Percentiles rank a stretch among this genome's conserved stretches.
Evolutionary conservation across 2,113 vertebrate species (phyloP).

Genomic region (Notarius lentiginosus): DNA sequence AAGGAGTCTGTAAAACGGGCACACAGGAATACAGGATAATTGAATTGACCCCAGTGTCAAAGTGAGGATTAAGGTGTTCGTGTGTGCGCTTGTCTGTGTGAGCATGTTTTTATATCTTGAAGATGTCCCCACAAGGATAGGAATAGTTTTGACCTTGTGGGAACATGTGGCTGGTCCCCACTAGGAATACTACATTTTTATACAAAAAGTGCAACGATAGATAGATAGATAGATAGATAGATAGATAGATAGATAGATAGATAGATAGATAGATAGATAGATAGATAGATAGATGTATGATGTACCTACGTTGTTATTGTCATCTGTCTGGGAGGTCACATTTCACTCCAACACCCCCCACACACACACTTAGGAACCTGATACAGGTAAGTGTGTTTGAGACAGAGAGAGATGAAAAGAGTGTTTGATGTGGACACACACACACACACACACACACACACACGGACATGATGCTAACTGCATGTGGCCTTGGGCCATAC

Average conservation of each 20-base stretch:
- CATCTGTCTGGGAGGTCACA: too few species aligned
- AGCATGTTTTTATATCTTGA: conserved; percentile 4
- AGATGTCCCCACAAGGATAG: neutral
- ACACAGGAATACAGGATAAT: conserved; percentile 83
- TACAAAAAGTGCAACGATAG: neutral
- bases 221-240: neutral
- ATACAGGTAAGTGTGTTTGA: too few species aligned
- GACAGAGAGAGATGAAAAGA: neutral
- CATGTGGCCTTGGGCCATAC: conserved; percentile 23
- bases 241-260: neutral
- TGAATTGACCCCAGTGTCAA: conserved; percentile 79
- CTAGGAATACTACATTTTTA: neutral
- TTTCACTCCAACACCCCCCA: too few species aligned
- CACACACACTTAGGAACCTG: too few species aligned
- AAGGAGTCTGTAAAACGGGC: conserved; percentile 79
- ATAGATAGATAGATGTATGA: neutral
- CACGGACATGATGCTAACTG: neutral
- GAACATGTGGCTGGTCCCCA: neutral
- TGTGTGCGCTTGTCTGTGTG: neutral
- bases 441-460: neutral
- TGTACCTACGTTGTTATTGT: too few species aligned
- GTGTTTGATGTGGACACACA: conserved; percentile 27
- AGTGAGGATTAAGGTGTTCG: conserved; percentile 72
- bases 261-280: neutral
- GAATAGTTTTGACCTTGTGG: neutral